Base-by-base conservation (phyloP, 2,888 invertebrate species). In the Scotopteryx bipunctaria region DNA sequence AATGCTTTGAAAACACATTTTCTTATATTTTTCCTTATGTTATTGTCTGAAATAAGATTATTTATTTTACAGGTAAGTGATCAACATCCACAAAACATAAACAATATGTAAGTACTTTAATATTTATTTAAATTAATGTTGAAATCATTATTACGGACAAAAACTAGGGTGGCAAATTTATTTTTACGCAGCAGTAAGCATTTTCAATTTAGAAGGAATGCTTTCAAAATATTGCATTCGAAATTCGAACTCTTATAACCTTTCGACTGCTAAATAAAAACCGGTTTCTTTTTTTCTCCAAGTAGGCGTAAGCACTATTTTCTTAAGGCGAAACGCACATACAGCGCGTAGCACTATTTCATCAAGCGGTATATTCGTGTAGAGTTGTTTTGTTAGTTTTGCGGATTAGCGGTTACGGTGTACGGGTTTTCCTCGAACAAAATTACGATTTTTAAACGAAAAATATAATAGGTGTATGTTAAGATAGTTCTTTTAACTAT, bases 281-380 rank as follows among this genome's bases (percentile, higher is more conserved):
- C 27, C 23, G 6, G 37, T 3, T 23, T 43, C 37, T 44, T 37
- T 52, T 27, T 54, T 54, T 41, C 45, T 44, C 9, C 48, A 33
- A 38, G 42, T n/a, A 31, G 52, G 43, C 33, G 43, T 53, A 47
- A 53, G 29, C 17, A 27, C 29, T 53, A 48, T 48, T 52, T 51
- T 46, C 50, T 45, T 55, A 44, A 37, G 37, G 45, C 48, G 38
- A 40, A 15, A 43, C 27, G 35, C 23, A 43, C 42, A 47, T 41
- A 43, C 35, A 44, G 40, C 19, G 46, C 40, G 15, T 25, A 14
- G 17, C 25, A 19, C 23, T 42, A 15, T 42, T 48, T 38, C 8
- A 31, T 36, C 17, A 46, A 23, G 29, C 40, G 11, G 3, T 33
- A 17, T 17, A 19, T 15, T 32, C 9, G 27, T 27, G 27, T 33